Base-by-base conservation (phyloP, 2,797 vertebrate genomes). In the Helostoma temminkii region DNA sequence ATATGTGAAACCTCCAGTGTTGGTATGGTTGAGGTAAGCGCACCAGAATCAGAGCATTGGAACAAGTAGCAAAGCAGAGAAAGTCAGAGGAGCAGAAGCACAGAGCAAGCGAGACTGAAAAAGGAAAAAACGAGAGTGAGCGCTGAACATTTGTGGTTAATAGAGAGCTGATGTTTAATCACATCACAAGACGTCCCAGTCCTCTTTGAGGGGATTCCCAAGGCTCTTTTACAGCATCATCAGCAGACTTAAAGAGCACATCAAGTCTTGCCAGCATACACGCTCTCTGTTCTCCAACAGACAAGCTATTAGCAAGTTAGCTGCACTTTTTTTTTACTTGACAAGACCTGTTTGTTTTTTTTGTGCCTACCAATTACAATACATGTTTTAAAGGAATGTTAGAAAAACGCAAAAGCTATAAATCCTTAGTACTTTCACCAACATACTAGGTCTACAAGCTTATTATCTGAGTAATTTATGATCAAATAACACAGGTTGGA, bases 201-300 rank as follows among this genome's bases (percentile, higher is more conserved):
- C 69, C 58, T 79, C 78, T 91, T 80, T 79, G 81, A 88, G 83
- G 88, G 85, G 83, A 90, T 85, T 89, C 90, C 89, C 89, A 78
- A 52, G 52, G 68, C 85, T 85, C 81, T 83, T 81, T 83, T 69
- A 84, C 64, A 78, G 82, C 84, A 86, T 79, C 81, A 80, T 84
- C 85, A 88, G 78, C 75, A 84, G 79, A 83, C 76, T 85, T 83
- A 66, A 79, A 84, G 74, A 82, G 81, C 74, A 83, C 61, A 85
- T 80, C 74, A 32, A 87, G 68, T 67, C 67, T 71, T 54, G 71
- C 46, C 41, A 59, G 59, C 74, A 71, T 47, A 53, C 57, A 26
- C 50, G 28, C 21, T 47, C 67, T 48, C 63, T 65, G 45, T 67
- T 70, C 65, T 70, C 43, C 43, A 41, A 53, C 3, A 80, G 60